These are phyloP conservation scores for Coenobita brevimanus DNA, from an alignment of 1,140 invertebrate genomes.

Conservation along the genomic window DNA sequence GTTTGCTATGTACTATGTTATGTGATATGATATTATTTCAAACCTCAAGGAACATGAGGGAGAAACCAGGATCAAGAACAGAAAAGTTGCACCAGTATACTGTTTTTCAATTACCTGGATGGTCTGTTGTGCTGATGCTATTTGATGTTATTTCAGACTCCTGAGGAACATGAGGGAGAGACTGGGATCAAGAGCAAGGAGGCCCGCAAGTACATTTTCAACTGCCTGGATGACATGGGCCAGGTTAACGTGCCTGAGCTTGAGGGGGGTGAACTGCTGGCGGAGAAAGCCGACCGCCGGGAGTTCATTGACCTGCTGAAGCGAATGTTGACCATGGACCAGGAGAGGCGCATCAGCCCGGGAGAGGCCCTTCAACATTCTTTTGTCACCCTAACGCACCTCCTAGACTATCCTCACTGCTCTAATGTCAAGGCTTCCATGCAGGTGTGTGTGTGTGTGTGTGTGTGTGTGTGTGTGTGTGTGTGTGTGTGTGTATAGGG, in stretches of 20 bases:
- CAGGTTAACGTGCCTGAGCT: conserved; percentile 97
- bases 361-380: conserved; percentile 95
- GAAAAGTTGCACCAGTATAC: too few relatives aligned
- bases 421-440: conserved; percentile 96
- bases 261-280: conserved; percentile 94
- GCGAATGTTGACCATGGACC: conserved; percentile 98
- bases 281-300: conserved; percentile 95
- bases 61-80: too few relatives aligned
- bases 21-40: background rate
- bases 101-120: too few relatives aligned
- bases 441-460: conserved; percentile 74
- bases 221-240: conserved; percentile 98
- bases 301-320: conserved; percentile 98
- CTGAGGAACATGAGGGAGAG: conserved; percentile 98
- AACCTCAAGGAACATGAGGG: too few relatives aligned
- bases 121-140: background rate
- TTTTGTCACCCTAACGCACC: conserved; percentile 93
- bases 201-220: conserved; percentile 99
- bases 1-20: background rate
- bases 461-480: background rate
- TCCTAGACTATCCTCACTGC: conserved; percentile 97
- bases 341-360: conserved; percentile 94
- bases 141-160: conserved; percentile 78
- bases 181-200: conserved; percentile 99
- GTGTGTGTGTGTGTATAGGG: background rate